A percentile compares a stretch with the other conserved stretches of the same genome.
These are phyloP conservation scores for Steinernema feltiae DNA, from an alignment of 1,140 invertebrate species.

Conservation along the genomic window DNA sequence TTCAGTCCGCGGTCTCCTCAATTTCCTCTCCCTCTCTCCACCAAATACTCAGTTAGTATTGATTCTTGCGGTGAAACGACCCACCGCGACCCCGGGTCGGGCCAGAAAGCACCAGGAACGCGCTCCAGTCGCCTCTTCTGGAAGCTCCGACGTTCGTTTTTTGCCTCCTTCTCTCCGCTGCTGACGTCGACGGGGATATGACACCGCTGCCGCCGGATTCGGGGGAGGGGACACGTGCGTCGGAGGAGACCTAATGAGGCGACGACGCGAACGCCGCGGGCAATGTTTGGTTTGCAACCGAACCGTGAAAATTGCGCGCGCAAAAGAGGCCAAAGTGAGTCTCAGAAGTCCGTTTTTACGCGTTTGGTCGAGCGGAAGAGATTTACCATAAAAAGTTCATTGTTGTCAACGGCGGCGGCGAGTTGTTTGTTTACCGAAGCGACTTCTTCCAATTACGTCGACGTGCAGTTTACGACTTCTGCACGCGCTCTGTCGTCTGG, in stretches of 20 bases:
- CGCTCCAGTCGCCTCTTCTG: no score
- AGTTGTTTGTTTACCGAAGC: neutral
- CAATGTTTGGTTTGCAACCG: neutral
- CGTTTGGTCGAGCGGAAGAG: neutral
- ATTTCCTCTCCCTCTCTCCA: neutral
- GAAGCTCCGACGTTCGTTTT: neutral
- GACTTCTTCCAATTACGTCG: neutral
- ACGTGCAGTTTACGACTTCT: neutral
- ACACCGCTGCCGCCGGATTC: no score
- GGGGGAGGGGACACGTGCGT: no score
- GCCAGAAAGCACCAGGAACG: neutral
- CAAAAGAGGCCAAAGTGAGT: no score
- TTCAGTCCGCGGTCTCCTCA: neutral
- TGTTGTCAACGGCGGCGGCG: no score
- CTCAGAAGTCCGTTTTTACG: neutral
- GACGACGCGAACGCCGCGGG: neutral
- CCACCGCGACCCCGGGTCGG: neutral
- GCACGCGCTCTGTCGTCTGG: no score
- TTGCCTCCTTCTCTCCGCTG: neutral
- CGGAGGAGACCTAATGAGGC: neutral
- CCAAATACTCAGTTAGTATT: neutral
- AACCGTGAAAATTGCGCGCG: no score
- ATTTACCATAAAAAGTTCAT: neutral
- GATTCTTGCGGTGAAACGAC: neutral
- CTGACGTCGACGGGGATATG: no score